Percentiles rank a stretch among this genome's conserved stretches.
Conservation (phyloP, 2,113 vertebrate species). For the Sula dactylatra region DNA sequence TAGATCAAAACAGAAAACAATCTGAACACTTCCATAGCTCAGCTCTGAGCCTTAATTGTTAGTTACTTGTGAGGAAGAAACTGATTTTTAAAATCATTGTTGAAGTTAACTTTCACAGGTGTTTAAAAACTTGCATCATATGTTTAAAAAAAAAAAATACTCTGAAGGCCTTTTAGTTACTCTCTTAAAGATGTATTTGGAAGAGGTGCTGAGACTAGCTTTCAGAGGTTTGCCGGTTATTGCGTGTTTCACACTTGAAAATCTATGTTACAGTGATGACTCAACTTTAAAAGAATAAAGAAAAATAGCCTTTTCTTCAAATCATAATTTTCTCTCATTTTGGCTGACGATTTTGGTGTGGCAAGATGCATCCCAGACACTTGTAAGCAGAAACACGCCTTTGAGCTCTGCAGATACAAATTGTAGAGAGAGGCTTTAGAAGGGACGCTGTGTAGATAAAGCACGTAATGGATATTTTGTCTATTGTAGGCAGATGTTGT, state of each 20-base stretch:
- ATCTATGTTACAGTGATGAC: background rate
- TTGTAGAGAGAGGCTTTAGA: background rate
- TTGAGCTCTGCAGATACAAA: background rate
- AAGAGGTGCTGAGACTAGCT: background rate
- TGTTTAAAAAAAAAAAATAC: background rate
- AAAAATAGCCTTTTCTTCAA: background rate
- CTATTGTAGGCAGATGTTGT: background rate
- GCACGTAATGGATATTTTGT: background rate
- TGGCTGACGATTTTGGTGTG: background rate
- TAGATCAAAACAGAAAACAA: background rate
- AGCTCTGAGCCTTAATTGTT: background rate
- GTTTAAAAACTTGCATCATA: background rate
- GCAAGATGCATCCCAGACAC: background rate
- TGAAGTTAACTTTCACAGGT: background rate
- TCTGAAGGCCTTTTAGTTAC: background rate
- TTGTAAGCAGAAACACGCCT: background rate
- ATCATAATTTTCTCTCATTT: background rate
- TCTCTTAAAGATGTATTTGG: background rate
- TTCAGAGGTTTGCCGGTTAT: background rate
- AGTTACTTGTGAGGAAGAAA: background rate
- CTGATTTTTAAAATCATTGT: background rate
- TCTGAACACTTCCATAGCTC: background rate
- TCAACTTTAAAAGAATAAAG: background rate
- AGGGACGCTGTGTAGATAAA: background rate
- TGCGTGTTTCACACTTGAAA: background rate